phyloP scores from a whole-genome alignment of 2,888 invertebrate genomes.

The Cheilosia variabilis region DNA sequence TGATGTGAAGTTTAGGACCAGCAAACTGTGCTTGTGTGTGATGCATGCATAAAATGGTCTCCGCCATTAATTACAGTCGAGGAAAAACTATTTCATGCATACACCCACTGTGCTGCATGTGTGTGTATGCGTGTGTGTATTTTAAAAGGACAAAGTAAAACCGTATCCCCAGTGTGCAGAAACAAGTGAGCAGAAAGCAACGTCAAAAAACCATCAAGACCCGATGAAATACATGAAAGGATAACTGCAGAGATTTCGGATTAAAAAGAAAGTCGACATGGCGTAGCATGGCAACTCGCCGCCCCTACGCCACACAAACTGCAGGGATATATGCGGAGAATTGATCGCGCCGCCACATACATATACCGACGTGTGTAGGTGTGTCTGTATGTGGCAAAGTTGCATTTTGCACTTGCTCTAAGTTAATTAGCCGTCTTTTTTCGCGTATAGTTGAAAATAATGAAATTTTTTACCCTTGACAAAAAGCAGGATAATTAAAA shows the following conservation, averaged over 20 bases:
- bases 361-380: background rate
- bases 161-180: slow-evolving; percentile 33
- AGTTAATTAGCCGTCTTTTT: slow-evolving; percentile 72
- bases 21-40: slow-evolving; percentile 63
- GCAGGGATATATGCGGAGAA: slow-evolving; percentile 1
- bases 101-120: slow-evolving; percentile 1
- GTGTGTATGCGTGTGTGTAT: slow-evolving; percentile 11
- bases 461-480: slow-evolving; percentile 70
- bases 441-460: slow-evolving; percentile 67
- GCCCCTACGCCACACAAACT: background rate
- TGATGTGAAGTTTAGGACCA: slow-evolving; percentile 71
- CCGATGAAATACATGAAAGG: slow-evolving; percentile 74
- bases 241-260: slow-evolving; percentile 74
- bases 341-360: slow-evolving; percentile 34
- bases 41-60: slow-evolving; percentile 74
- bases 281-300: slow-evolving; percentile 33
- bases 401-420: slow-evolving; percentile 72
- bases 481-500: slow-evolving; percentile 72
- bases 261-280: slow-evolving; percentile 72
- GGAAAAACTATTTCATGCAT: slow-evolving; percentile 48
- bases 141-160: slow-evolving; percentile 69
- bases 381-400: slow-evolving; percentile 47
- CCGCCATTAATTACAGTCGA: slow-evolving; percentile 73
- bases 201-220: slow-evolving; percentile 72
- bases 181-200: slow-evolving; percentile 42